Percentiles rank a stretch among this genome's conserved stretches.
phyloP scores from a whole-genome alignment of 2,888 invertebrate species.

The Urechis unicinctus region DNA sequence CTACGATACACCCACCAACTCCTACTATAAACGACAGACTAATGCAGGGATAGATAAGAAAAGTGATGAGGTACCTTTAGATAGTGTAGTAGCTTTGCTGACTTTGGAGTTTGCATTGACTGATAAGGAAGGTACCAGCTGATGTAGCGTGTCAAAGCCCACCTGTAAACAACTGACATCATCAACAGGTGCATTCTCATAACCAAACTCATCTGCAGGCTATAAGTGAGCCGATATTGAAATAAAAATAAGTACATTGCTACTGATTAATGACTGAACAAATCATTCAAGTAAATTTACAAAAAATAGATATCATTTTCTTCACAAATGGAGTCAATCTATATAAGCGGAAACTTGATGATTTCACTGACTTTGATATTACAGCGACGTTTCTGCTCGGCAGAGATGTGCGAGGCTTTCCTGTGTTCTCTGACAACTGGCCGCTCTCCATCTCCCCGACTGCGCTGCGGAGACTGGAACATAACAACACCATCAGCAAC shows the following conservation, averaged over 20 bases:
- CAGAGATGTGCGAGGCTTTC: constrained; percentile 73
- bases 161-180: constrained; percentile 24
- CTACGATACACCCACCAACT: too few species aligned
- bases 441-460: not conserved
- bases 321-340: too few species aligned
- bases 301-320: too few species aligned
- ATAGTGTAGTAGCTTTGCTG: constrained; percentile 87
- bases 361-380: constrained; percentile 67
- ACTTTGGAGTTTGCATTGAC: constrained; percentile 81
- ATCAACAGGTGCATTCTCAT: not conserved
- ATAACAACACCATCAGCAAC: too few species aligned
- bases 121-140: constrained; percentile 78
- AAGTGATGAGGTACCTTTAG: constrained; percentile 63
- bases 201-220: too few species aligned
- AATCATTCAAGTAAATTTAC: not conserved
- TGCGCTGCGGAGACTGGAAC: too few species aligned
- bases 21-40: not conserved
- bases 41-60: not conserved
- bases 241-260: not conserved
- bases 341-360: not conserved
- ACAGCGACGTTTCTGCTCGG: constrained; percentile 90
- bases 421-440: constrained; percentile 59
- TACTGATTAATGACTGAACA: not conserved
- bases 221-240: too few species aligned
- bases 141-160: constrained; percentile 89